Base-by-base conservation (phyloP, 2,888 invertebrate genomes). In the Synergus japonicus region DNA sequence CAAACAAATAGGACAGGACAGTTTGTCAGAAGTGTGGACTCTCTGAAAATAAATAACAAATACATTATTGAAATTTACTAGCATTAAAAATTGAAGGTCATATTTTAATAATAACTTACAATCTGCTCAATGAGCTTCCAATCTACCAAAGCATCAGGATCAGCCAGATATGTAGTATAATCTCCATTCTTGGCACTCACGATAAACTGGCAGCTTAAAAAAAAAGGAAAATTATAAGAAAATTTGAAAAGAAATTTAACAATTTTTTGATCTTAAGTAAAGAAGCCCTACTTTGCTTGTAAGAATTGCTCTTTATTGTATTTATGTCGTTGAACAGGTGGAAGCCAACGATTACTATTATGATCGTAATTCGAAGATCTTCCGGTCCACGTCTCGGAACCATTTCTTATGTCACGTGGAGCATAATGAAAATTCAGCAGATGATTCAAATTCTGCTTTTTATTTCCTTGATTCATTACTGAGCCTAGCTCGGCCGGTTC, bases 61-160 rank as follows among this genome's bases (percentile, higher is more conserved):
- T 0, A 41, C 37, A 65, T 46, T 43, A 64, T 73, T 64, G 13
- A 79, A 78, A 76, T 22, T 44, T 73, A 43, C 22, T 69, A 12
- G 44, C 64, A 46, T 78, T 22, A 78, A 69, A 80, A 73, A 63
- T 77, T 18, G 64, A 78, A 49, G 60, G 37, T 44, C 13, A 63
- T 77, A 78, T 82, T 76, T 60, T 76, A 81, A 96, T 96, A 92
- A 98, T 96, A 80, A 94, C 96, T 94, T 93, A 97, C 97, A 93
- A 99, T 96, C 94, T 98, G 97, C 92, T 98, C 98, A 89, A 99
- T 95, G 85, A 96, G 93, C 88, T 96, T 95, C 99, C 99, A 99
- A 91, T 97, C 96, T 76, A 99, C 96, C 78, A 98, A 94, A 76
- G 95, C 93, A 93, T 99, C 98, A 49, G 98, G 98, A 92, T 98